Conservation (phyloP, 1,140 invertebrate species). For the Papilio xuthus region DNA sequence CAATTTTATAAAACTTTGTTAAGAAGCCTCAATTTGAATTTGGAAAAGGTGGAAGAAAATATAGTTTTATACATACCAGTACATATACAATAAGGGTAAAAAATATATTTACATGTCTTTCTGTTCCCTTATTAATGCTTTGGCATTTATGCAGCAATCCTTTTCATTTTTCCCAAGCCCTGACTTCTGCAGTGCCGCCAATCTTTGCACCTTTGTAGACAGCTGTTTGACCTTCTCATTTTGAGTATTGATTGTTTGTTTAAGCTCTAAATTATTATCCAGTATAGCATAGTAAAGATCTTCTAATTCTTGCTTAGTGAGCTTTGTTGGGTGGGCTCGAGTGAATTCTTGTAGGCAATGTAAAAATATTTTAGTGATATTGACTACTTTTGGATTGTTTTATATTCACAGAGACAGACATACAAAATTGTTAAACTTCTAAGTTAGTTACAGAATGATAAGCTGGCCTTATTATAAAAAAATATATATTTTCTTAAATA, state of each 20-base stretch:
- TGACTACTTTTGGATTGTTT: slow-evolving; percentile 10
- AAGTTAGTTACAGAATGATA: neutral
- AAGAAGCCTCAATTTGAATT: no score
- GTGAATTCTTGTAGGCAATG: slow-evolving; percentile 52
- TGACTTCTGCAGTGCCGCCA: slow-evolving; percentile 50
- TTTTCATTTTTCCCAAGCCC: slow-evolving; percentile 46
- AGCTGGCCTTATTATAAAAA: neutral
- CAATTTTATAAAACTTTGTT: no score
- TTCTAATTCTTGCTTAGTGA: slow-evolving; percentile 67
- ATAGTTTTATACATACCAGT: no score
- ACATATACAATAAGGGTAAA: neutral
- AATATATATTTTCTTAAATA: neutral
- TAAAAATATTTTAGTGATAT: neutral
- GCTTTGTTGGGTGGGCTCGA: slow-evolving; percentile 61
- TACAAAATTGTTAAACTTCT: neutral
- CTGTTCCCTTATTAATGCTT: slow-evolving; percentile 61
- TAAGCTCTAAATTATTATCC: slow-evolving; percentile 65
- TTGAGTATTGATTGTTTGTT: slow-evolving; percentile 63
- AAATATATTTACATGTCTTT: slow-evolving; percentile 59
- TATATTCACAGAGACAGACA: no score
- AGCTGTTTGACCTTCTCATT: slow-evolving; percentile 60
- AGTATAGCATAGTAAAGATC: slow-evolving; percentile 66
- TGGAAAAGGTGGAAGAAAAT: no score
- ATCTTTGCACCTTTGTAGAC: slow-evolving; percentile 64
- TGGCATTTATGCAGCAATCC: slow-evolving; percentile 56